Conservation (phyloP, 2,113 vertebrate genomes). For the Pelecanoides urinatrix region DNA sequence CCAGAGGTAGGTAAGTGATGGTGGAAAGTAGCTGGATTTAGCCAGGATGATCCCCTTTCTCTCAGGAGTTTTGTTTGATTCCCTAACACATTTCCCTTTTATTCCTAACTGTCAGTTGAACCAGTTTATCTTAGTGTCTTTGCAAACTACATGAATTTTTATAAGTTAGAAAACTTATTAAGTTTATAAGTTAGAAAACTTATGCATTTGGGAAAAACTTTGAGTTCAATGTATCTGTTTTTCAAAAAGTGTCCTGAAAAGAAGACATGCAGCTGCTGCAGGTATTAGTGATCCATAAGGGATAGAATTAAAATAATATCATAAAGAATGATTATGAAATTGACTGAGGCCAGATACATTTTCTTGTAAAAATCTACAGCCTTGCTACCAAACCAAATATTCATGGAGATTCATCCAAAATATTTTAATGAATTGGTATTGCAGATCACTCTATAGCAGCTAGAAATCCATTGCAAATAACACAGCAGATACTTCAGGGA, state of each 20-base stretch:
- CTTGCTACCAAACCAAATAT: neutral
- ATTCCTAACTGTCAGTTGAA: neutral
- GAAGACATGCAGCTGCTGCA: neutral
- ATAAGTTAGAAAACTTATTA: neutral
- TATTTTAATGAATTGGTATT: neutral
- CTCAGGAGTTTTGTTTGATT: neutral
- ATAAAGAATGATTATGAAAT: neutral
- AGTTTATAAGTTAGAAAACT: too few species aligned
- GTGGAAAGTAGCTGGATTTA: neutral
- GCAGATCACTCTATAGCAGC: neutral
- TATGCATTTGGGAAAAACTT: too few species aligned
- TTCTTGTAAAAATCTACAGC: neutral
- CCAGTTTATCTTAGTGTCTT: neutral
- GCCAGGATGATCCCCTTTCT: neutral
- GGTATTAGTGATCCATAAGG: neutral
- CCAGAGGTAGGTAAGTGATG: neutral
- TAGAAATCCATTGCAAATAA: neutral
- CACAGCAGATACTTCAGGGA: neutral
- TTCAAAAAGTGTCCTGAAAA: neutral
- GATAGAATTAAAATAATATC: neutral
- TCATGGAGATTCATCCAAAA: neutral
- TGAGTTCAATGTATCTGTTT: neutral
- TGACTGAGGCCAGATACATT: neutral
- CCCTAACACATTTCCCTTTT: neutral
- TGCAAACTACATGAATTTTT: neutral